phyloP scores from a whole-genome alignment of 2,797 vertebrate species.

The Erithacus rubecula region DNA sequence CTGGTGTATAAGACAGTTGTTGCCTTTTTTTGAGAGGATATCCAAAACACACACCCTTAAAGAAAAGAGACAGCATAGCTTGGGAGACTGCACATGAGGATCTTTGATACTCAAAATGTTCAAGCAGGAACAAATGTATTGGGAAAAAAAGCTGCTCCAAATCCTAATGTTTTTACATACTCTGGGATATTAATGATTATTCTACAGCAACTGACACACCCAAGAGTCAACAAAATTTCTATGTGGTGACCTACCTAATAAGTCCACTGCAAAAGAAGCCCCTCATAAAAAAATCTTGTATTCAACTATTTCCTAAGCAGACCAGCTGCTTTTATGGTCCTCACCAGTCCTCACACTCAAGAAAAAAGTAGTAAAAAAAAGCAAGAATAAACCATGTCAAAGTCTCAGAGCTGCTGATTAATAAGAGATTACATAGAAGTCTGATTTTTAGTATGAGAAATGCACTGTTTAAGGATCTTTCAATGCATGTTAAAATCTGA shows the following conservation, averaged over 20 bases:
- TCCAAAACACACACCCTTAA: not conserved
- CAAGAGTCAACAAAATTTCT: not conserved
- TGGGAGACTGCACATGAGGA: not conserved
- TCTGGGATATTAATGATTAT: not conserved
- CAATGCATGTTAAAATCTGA: not conserved
- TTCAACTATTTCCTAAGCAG: not conserved
- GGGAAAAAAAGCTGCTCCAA: not conserved
- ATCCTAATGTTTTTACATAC: not conserved
- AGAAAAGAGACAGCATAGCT: not conserved
- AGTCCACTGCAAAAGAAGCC: not conserved
- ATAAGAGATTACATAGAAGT: not conserved
- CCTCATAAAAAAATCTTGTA: not conserved
- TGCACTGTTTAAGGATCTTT: not conserved
- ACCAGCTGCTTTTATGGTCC: not conserved
- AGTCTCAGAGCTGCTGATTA: not conserved
- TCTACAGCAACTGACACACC: rapidly evolving
- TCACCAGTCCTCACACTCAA: not conserved
- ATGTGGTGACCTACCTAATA: not conserved
- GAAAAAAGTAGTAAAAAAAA: not conserved
- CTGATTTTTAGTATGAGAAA: not conserved
- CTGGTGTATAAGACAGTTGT: not conserved
- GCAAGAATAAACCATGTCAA: not conserved
- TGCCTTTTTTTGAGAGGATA: not conserved
- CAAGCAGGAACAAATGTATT: rapidly evolving
- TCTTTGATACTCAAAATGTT: not conserved